phyloP scores from a whole-genome alignment of 2,113 vertebrate species.

The Hemiscyllium ocellatum region DNA sequence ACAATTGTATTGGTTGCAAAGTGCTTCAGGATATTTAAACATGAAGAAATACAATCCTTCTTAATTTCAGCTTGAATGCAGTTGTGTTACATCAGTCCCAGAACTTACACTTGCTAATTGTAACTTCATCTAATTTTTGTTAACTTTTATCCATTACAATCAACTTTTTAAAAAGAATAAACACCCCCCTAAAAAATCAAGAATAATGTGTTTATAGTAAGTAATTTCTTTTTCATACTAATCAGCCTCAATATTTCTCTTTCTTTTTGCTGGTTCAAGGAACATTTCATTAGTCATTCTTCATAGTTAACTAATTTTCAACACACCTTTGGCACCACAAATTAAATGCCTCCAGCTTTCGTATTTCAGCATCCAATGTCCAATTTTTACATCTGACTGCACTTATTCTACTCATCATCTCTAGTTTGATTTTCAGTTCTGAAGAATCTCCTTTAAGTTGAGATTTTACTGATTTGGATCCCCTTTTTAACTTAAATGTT shows the following conservation, averaged over 20 bases:
- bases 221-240: not conserved
- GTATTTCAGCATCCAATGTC: not conserved
- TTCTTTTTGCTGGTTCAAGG: not conserved
- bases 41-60: not conserved
- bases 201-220: not conserved
- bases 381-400: not conserved
- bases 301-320: not conserved
- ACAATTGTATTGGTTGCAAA: not conserved
- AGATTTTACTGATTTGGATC: not conserved
- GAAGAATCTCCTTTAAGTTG: not conserved
- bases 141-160: not conserved
- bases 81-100: not conserved
- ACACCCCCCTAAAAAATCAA: not conserved
- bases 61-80: not conserved
- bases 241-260: not conserved
- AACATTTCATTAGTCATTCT: not conserved
- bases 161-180: not conserved
- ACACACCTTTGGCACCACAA: not conserved
- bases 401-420: not conserved
- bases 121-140: not conserved
- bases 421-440: not conserved
- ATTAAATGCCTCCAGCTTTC: not conserved
- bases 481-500: not conserved
- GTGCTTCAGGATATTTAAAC: not conserved
- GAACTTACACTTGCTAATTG: not conserved